Evolutionary conservation across 2,797 vertebrate species (phyloP).

Genomic region (Benthosema pterotum): DNA sequence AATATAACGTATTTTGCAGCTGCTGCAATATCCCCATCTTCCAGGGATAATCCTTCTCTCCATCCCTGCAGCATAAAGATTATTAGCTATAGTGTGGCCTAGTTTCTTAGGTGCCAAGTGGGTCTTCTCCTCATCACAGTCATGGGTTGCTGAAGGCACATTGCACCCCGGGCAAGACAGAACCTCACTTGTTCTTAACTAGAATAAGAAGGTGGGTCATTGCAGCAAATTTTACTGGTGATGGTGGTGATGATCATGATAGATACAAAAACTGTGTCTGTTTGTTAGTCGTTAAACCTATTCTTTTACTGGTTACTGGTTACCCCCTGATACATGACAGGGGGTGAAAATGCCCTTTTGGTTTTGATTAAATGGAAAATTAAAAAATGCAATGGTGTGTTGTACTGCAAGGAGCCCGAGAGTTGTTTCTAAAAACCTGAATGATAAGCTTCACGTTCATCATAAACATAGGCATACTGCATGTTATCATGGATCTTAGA

Average conservation of each 20-base stretch:
- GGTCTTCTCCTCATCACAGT: conserved; percentile 21
- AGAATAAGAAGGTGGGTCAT: neutral
- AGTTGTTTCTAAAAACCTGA: neutral
- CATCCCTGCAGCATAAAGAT: conserved; percentile 34
- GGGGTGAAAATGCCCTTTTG: too few relatives aligned
- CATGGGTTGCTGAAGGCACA: conserved; percentile 14
- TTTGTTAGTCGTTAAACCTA: too few relatives aligned
- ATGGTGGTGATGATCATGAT: too few relatives aligned
- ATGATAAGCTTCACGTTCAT: neutral
- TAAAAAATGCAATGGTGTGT: too few relatives aligned
- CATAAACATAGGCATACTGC: neutral
- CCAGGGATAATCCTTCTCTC: neutral
- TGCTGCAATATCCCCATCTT: neutral
- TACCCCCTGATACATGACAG: too few relatives aligned
- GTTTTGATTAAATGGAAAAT: too few relatives aligned
- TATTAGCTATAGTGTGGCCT: conserved; percentile 45
- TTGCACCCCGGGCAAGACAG: too few relatives aligned
- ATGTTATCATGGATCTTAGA: neutral
- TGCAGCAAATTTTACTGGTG: too few relatives aligned
- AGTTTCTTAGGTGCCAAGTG: conserved; percentile 46
- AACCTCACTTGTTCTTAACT: conserved; percentile 3
- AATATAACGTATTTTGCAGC: neutral
- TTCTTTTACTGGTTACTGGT: too few relatives aligned
- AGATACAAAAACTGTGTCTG: too few relatives aligned
- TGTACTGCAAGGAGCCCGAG: too few relatives aligned